Base-by-base conservation (phyloP, 2,113 vertebrate genomes). In the Agelaius phoeniceus region DNA sequence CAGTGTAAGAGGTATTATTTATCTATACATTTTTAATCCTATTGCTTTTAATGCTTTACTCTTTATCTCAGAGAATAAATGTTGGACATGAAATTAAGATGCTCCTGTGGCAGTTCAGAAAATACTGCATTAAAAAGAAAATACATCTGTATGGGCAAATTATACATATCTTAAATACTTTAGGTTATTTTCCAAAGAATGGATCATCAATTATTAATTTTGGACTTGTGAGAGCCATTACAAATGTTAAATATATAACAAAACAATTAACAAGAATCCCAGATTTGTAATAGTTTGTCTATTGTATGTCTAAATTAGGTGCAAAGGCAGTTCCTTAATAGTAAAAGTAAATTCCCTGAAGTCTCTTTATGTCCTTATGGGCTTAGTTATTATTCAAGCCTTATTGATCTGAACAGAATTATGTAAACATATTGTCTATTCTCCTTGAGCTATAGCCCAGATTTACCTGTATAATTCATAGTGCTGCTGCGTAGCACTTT, bases 21-120 rank as follows among this genome's bases (percentile, higher is more conserved):
- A 92, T 77, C 24, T 92, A 63, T 54, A 67, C 17, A 31, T 97
- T 92, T 96, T 95, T 95, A 92, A 90, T 86, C 31, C 84, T 91
- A 89, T 89, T 93, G 84, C 95, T 97, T 94, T 85, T 74, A 68
- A 52, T 76, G 66, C 51, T 92, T 95, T 94, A 62, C 90, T 96
- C 68, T 97, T 97, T 83, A 90, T 96, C 84, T 97, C 59, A 92
- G 95, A 83, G 86, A 93, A 22, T 89, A 95, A 96, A 95, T 94
- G 90, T 89, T 97, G 87, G 88, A 76, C 52, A 26, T 95, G 87
- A 91, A 97, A 94, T 92, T 91, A 95, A 96, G 54, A 33, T 84
- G 39, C 52, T 93, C 8, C 67, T 37, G 13, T 17, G 72, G 51
- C 18, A 6, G 78, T 93, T 96, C 77, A 89, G 17, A 7, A 91